Evolutionary conservation across 2,113 vertebrate genomes (phyloP).

Genomic region (Oenanthe oenanthe): DNA sequence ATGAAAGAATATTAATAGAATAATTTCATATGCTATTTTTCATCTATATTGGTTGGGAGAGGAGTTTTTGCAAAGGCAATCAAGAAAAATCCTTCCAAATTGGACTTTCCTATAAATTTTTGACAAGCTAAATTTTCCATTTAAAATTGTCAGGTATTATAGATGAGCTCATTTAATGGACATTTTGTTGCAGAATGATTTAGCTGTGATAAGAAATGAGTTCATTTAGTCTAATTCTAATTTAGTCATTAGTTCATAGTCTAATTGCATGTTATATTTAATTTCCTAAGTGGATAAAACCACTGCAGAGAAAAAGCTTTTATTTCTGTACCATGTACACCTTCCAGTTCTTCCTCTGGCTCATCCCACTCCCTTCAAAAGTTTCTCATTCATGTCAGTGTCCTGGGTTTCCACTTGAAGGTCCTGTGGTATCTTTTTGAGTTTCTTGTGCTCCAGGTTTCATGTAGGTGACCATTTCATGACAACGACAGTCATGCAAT

Average conservation of each 20-base stretch:
- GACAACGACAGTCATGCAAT: not conserved
- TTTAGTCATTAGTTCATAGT: not conserved
- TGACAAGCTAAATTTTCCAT: not conserved
- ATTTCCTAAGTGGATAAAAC: not conserved
- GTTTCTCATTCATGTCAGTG: not conserved
- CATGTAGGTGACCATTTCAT: not conserved
- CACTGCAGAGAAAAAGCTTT: not conserved
- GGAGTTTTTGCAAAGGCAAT: not conserved
- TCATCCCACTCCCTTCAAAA: not conserved
- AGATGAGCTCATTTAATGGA: not conserved
- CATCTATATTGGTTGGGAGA: not conserved
- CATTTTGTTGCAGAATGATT: not conserved
- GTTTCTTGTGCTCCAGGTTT: not conserved
- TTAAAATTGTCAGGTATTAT: not conserved
- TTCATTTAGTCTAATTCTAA: not conserved
- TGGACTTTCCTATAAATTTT: not conserved
- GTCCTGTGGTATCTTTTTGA: not conserved
- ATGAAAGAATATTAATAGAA: not conserved
- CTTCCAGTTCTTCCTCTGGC: not conserved
- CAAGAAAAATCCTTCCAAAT: not conserved
- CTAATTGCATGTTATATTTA: not conserved
- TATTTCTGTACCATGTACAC: not conserved
- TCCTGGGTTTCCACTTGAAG: accelerated
- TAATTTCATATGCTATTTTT: not conserved
- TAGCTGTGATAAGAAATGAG: not conserved